Evolutionary conservation across 1,140 invertebrate species (phyloP), one percentile per base, ranked within the genome.

Genomic region (Popillia japonica): DNA sequence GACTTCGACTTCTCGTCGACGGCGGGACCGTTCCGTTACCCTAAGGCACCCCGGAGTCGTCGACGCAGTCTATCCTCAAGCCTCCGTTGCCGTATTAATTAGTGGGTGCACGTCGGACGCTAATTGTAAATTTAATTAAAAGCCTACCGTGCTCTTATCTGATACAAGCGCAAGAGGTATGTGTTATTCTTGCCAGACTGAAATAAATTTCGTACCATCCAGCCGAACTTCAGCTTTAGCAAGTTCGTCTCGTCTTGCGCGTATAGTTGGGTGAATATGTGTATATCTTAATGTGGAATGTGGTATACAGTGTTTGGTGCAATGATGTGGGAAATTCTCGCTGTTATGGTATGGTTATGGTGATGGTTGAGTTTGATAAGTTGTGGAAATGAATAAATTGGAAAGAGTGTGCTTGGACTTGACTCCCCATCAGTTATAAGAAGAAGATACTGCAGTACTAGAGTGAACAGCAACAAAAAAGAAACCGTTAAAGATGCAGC

Each of bases 81-180:
- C 41, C 11, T 77, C 22, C 76, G 34, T 80, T 80, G 74, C 78
- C 81, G 81, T 83, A 82, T 84, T 84, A 84, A 84, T 84, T 84
- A 84, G 83, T 81, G 81, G 82, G 82, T 84, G 83, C 80, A 83
- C 81, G 82, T 83, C 82, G 81, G 78, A 74, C 82, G 82, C 82
- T 83, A 84, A 84, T 84, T 84, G 83, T 82, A 80, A 84, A 80
- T 82, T 83, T 84, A 84, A 84, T 84, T 84, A 84, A 84, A 84
- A 78, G 79, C 80, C 78, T 76, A 75, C 76, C 79, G 74, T 72
- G 78, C 78, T 40, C 77, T 82, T 83, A 81, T 83, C 83, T 80
- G 81, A 83, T 83, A 78, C 79, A 78, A 68, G 76, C 61, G 22
- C 73, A 79, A 80, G 81, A 83, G 79, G 79, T 79, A 82, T 82